A percentile compares a stretch with the other conserved stretches of the same genome.
Conservation (phyloP, 2,888 invertebrate genomes). For the Octonoba sinensis region DNA sequence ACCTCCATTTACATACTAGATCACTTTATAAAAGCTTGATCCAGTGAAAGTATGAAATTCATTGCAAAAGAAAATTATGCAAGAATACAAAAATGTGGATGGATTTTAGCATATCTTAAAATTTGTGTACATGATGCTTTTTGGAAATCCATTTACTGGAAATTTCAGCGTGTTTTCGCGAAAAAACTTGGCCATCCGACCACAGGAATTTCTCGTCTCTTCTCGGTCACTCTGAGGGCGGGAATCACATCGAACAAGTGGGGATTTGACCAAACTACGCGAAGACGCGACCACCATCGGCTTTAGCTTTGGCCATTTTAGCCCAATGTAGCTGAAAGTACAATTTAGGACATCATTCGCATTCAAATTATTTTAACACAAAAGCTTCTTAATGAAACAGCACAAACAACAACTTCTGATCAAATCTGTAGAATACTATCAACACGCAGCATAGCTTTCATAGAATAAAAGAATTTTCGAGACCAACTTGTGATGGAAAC, state of each 20-base stretch:
- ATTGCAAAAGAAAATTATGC: no score
- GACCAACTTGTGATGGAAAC: no score
- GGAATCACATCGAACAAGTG: slow-evolving; percentile 7
- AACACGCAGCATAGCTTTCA: slow-evolving; percentile 36
- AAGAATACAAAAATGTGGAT: no score
- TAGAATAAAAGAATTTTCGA: no score
- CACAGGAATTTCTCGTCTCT: slow-evolving; percentile 2
- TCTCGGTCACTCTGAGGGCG: not conserved
- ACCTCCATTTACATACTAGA: not conserved
- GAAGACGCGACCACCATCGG: slow-evolving; percentile 34
- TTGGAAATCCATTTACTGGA: slow-evolving; percentile 1
- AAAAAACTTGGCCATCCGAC: slow-evolving; percentile 9
- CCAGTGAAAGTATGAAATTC: slow-evolving; percentile 3
- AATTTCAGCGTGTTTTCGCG: slow-evolving; percentile 47
- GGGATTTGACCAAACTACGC: slow-evolving; percentile 25
- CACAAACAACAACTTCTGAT: slow-evolving; percentile 6
- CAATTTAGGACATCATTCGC: slow-evolving; percentile 1
- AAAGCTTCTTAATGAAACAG: slow-evolving; percentile 8
- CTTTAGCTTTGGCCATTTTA: slow-evolving; percentile 7
- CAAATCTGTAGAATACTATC: slow-evolving; percentile 5
- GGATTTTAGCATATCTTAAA: no score
- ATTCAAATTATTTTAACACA: slow-evolving; percentile 5
- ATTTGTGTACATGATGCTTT: slow-evolving; percentile 3
- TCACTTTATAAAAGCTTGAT: slow-evolving; percentile 19
- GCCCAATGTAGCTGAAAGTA: not conserved